These are phyloP conservation scores for Scolopax bukidnonensis DNA, from an alignment of 2,797 vertebrate species.

Conservation along the genomic window DNA sequence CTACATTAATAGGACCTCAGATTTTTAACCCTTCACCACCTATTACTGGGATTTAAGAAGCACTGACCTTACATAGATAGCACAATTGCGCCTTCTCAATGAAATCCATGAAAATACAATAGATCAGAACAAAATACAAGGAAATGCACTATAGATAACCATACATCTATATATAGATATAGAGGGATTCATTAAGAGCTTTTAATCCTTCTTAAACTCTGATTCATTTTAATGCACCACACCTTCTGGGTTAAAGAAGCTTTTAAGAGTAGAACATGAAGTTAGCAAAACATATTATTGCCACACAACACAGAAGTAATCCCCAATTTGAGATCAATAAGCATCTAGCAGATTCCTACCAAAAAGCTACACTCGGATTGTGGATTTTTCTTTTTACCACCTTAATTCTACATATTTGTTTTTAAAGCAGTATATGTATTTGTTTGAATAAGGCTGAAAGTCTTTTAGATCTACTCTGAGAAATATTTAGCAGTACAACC, in stretches of 20 bases:
- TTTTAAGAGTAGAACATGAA: background rate
- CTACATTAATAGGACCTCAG: background rate
- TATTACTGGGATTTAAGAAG: background rate
- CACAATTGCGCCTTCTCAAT: background rate
- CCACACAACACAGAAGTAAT: background rate
- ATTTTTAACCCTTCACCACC: constrained; percentile 57
- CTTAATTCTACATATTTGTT: background rate
- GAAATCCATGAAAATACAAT: background rate
- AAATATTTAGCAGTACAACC: background rate
- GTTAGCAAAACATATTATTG: background rate
- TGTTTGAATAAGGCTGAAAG: background rate
- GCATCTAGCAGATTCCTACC: background rate
- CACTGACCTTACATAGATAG: background rate
- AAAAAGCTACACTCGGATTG: background rate
- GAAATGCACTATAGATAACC: background rate
- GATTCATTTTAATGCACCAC: background rate
- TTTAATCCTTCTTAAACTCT: background rate
- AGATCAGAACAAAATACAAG: background rate
- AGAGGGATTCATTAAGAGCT: background rate
- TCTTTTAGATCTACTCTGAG: background rate
- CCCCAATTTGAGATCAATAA: background rate
- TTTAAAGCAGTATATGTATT: background rate
- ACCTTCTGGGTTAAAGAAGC: background rate
- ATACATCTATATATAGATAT: background rate
- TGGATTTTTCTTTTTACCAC: background rate